A percentile compares a stretch with the other conserved stretches of the same genome.
Evolutionary conservation across 2,797 vertebrate genomes (phyloP).

Genomic region (Melanotaenia parkinsoni): DNA sequence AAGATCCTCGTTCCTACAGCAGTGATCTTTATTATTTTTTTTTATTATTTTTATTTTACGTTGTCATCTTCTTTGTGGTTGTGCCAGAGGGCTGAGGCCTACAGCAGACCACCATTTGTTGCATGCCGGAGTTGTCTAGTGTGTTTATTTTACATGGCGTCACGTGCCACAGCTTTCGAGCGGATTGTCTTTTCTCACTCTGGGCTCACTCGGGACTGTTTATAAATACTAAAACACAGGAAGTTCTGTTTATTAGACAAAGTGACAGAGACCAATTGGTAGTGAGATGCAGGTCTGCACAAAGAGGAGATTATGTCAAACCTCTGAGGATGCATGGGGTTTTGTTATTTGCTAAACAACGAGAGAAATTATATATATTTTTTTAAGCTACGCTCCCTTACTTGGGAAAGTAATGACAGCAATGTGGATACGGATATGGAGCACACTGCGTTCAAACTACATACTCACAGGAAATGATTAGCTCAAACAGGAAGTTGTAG

Average conservation of each 20-base stretch:
- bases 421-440: conserved; percentile 16
- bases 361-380: background rate
- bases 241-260: conserved; percentile 80
- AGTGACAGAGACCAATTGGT: conserved; percentile 72
- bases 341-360: conserved; percentile 26
- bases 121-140: conserved; percentile 19
- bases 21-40: background rate
- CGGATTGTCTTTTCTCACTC: conserved; percentile 67
- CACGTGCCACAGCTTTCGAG: conserved; percentile 59
- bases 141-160: conserved; percentile 61
- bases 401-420: background rate
- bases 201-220: conserved; percentile 73
- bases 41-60: conserved; percentile 24
- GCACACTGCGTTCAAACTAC: conserved; percentile 22
- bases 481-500: conserved; percentile 71
- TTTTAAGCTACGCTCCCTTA: background rate
- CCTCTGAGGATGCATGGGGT: conserved; percentile 32
- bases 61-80: conserved; percentile 47
- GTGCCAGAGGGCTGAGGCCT: conserved; percentile 19
- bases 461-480: conserved; percentile 66
- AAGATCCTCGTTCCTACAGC: conserved; percentile 29
- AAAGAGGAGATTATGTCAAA: conserved; percentile 57
- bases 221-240: conserved; percentile 80
- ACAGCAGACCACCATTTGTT: conserved; percentile 43
- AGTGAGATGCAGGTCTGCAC: conserved; percentile 48